Percentiles rank a stretch among this genome's conserved stretches.
Conservation (phyloP, 2,113 vertebrate species). For the Pluvialis apricaria region DNA sequence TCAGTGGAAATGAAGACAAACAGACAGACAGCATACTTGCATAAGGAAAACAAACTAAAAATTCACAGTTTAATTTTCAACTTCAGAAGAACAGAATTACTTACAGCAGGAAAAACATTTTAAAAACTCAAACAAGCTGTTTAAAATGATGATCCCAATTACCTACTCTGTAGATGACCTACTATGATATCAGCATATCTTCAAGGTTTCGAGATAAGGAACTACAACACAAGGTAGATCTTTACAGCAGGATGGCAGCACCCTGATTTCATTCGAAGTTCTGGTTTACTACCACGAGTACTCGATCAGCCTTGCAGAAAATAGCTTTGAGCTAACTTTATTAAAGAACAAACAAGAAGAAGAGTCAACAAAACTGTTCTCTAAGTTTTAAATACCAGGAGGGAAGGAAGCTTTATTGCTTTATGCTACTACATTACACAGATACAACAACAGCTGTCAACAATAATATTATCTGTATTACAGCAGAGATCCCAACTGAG, state of each 20-base stretch:
- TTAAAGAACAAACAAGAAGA: constrained; percentile 40
- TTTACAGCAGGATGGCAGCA: constrained; percentile 27
- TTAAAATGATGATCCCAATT: not conserved
- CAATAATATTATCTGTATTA: constrained; percentile 56
- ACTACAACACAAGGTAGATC: not conserved
- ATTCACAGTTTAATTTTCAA: not conserved
- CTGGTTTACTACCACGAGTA: constrained; percentile 12
- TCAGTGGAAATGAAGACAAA: not conserved
- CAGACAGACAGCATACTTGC: not conserved
- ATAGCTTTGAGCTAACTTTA: constrained; percentile 36
- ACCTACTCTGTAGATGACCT: constrained; percentile 6
- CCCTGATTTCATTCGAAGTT: not conserved
- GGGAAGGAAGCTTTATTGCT: constrained; percentile 48
- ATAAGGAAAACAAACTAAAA: not conserved
- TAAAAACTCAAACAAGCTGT: not conserved
- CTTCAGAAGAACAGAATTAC: not conserved
- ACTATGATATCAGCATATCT: not conserved
- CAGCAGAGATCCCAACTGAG: constrained; percentile 11
- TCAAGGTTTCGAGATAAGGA: constrained; percentile 47
- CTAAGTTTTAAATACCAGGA: constrained; percentile 40
- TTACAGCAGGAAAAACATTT: not conserved
- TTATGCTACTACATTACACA: constrained; percentile 61
- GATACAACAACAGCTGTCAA: constrained; percentile 56
- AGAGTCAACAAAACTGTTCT: constrained; percentile 52
- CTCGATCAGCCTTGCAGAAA: not conserved